These are phyloP conservation scores for Linnaemya vulpina DNA, from an alignment of 2,888 invertebrate genomes.

Conservation along the genomic window DNA sequence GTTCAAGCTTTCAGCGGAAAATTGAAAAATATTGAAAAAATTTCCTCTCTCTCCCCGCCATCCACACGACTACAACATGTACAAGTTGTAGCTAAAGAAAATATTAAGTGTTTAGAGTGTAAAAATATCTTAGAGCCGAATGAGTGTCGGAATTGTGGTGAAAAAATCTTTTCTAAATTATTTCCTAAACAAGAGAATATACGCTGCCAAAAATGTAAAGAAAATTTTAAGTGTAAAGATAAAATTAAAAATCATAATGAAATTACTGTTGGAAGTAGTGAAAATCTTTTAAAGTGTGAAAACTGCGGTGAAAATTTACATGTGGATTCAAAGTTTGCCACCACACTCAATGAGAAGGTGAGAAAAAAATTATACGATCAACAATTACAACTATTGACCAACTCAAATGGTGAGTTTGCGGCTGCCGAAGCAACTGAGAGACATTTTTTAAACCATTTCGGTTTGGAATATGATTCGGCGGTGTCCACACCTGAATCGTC, in stretches of 20 bases:
- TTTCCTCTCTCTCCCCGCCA: constrained; percentile 43
- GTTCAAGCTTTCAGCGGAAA: constrained; percentile 62
- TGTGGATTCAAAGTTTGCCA: constrained; percentile 22
- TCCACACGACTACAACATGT: constrained; percentile 43
- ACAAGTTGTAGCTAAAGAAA: constrained; percentile 19
- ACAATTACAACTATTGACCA: constrained; percentile 9
- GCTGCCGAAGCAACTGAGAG: constrained; percentile 3
- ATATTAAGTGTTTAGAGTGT: constrained; percentile 54
- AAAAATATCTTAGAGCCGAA: constrained; percentile 34
- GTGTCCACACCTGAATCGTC: constrained; percentile 44
- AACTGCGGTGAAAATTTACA: constrained; percentile 43
- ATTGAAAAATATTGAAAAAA: constrained; percentile 48
- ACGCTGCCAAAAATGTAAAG: constrained; percentile 48
- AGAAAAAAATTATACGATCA: constrained; percentile 27
- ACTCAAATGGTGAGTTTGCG: constrained; percentile 15
- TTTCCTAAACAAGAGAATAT: background rate
- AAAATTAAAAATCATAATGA: constrained; percentile 7
- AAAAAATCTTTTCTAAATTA: constrained; percentile 24
- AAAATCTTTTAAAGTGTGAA: constrained; percentile 36
- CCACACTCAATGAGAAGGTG: constrained; percentile 22
- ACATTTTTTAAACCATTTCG: constrained; percentile 11
- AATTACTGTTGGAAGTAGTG: constrained; percentile 11
- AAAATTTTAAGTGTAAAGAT: constrained; percentile 33
- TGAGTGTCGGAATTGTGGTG: constrained; percentile 51
- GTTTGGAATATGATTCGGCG: constrained; percentile 20